These are phyloP conservation scores for Glomeris marginata DNA, from an alignment of 2,888 invertebrate genomes.

Conservation along the genomic window DNA sequence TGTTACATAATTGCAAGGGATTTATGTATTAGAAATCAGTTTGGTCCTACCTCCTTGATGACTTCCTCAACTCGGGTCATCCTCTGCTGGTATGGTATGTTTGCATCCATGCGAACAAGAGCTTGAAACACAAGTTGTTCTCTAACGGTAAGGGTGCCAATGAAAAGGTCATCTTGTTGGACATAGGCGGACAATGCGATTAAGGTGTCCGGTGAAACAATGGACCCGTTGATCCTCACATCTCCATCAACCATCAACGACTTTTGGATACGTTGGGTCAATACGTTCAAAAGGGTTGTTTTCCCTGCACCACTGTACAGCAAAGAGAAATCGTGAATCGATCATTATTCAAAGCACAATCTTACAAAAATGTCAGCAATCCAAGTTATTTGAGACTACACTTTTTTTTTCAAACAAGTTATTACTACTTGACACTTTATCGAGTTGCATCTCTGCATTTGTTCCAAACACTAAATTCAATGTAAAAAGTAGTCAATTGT, in stretches of 20 bases:
- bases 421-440: too few species aligned
- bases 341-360: background rate
- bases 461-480: background rate
- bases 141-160: slow-evolving; percentile 71
- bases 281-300: slow-evolving; percentile 76
- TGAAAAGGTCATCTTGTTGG: slow-evolving; percentile 85
- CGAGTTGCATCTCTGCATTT: too few species aligned
- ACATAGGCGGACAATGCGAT: slow-evolving; percentile 76
- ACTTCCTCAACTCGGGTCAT: slow-evolving; percentile 71
- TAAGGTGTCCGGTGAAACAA: slow-evolving; percentile 47
- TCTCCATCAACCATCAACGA: slow-evolving; percentile 27
- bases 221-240: slow-evolving; percentile 51
- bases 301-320: slow-evolving; percentile 70
- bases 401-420: background rate
- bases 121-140: slow-evolving; percentile 84
- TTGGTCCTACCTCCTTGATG: slow-evolving; percentile 46
- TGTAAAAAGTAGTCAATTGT: too few species aligned
- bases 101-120: slow-evolving; percentile 61
- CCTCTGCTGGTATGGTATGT: slow-evolving; percentile 54
- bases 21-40: background rate
- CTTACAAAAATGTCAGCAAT: background rate
- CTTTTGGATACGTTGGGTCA: slow-evolving; percentile 46
- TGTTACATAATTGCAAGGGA: background rate
- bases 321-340: background rate
- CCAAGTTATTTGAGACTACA: background rate